Percentiles rank a stretch among this genome's conserved stretches.
Conservation (phyloP, 2,113 vertebrate genomes). For the Montifringilla adamsi region DNA sequence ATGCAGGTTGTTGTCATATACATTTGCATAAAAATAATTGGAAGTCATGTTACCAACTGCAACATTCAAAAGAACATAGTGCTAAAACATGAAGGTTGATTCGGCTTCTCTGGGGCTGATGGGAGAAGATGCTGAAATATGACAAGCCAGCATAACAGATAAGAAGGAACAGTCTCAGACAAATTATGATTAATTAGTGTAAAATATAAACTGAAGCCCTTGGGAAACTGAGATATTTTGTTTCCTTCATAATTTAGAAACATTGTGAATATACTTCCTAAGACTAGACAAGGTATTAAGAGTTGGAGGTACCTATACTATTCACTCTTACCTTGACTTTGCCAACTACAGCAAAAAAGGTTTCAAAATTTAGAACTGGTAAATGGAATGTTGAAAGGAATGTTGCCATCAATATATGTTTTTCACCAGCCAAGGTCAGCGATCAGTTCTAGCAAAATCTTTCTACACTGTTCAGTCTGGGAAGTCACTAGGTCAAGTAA, state of each 20-base stretch:
- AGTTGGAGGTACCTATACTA: background rate
- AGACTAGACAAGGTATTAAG: background rate
- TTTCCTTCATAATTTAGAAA: background rate
- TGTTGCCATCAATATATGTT: background rate
- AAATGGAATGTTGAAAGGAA: background rate
- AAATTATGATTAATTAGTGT: slow-evolving; percentile 18
- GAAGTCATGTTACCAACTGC: background rate
- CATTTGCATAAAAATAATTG: slow-evolving; percentile 54
- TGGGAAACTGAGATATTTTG: background rate
- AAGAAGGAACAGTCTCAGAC: background rate
- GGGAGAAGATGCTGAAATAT: background rate
- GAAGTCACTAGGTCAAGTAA: background rate
- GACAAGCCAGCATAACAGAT: background rate
- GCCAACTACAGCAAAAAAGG: background rate
- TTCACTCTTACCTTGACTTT: background rate
- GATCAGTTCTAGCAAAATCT: background rate
- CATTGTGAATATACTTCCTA: background rate
- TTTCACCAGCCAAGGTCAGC: background rate
- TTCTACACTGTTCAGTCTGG: background rate
- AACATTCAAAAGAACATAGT: background rate
- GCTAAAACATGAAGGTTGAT: background rate
- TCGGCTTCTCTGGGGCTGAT: background rate
- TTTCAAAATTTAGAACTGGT: background rate
- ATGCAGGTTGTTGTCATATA: background rate
- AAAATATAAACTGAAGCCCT: background rate